phyloP scores from a whole-genome alignment of 30 jellyfish, hydroid and myxozoan genomes.

The Nemopilema nomurai region DNA sequence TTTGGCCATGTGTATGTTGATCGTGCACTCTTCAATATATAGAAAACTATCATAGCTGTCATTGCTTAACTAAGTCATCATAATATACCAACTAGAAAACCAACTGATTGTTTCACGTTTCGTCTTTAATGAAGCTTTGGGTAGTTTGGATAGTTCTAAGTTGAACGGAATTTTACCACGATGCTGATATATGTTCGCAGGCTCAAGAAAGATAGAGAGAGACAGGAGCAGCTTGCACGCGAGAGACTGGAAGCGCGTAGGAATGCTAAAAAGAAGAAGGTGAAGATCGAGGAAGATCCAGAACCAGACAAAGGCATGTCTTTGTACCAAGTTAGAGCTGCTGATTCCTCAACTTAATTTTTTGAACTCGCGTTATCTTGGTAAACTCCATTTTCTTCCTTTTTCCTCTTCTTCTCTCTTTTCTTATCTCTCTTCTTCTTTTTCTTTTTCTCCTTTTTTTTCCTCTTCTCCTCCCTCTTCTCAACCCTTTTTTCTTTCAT shows the following conservation, averaged over 20 bases:
- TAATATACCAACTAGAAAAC: too few relatives aligned
- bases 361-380: neutral
- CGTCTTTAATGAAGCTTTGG: too few relatives aligned
- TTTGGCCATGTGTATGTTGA: too few relatives aligned
- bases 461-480: slow-evolving; percentile 1
- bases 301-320: slow-evolving; percentile 57
- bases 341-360: neutral
- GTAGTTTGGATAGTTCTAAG: too few relatives aligned
- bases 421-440: neutral
- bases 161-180: too few relatives aligned
- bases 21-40: too few relatives aligned
- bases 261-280: slow-evolving; percentile 38
- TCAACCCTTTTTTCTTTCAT: neutral
- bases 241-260: slow-evolving; percentile 91
- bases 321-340: neutral
- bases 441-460: neutral
- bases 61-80: too few relatives aligned
- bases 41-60: too few relatives aligned
- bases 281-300: slow-evolving; percentile 63
- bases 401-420: too few relatives aligned
- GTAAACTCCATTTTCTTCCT: too few relatives aligned
- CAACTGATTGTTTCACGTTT: too few relatives aligned
- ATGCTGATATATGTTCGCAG: slow-evolving; percentile 31
- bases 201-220: slow-evolving; percentile 75
- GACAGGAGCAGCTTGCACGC: slow-evolving; percentile 95